Conservation (phyloP, 2,888 invertebrate genomes). For the Noctua fimbriata region DNA sequence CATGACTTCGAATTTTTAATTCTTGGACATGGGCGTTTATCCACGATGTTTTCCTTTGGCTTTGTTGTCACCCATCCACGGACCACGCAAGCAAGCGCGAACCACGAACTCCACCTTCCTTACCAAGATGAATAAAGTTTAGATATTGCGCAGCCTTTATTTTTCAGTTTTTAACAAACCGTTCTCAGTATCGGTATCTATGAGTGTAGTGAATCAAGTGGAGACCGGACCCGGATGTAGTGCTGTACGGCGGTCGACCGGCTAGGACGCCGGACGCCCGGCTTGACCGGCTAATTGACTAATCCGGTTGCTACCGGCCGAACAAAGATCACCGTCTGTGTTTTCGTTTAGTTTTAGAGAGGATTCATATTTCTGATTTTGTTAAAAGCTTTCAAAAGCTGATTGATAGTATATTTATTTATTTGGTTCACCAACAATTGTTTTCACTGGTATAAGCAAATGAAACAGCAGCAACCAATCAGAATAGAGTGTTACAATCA, state of each 20-base stretch:
- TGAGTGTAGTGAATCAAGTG: slow-evolving; percentile 60
- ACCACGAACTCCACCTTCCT: not conserved
- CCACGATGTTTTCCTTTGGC: not conserved
- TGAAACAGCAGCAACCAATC: no score
- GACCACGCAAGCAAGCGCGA: not conserved
- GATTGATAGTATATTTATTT: no score
- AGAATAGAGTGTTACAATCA: no score
- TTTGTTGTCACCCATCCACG: not conserved
- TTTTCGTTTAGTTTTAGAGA: slow-evolving; percentile 13
- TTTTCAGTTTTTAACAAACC: slow-evolving; percentile 19
- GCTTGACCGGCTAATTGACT: slow-evolving; percentile 69
- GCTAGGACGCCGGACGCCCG: slow-evolving; percentile 62
- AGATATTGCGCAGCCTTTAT: not conserved
- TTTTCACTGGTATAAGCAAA: no score
- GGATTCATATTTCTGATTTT: slow-evolving; percentile 29
- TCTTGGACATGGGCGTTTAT: not conserved
- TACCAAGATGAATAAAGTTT: not conserved
- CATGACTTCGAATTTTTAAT: not conserved
- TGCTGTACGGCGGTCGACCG: slow-evolving; percentile 58
- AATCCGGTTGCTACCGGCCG: slow-evolving; percentile 61
- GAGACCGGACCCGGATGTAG: slow-evolving; percentile 64
- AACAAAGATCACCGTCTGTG: slow-evolving; percentile 57
- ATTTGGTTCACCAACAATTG: no score
- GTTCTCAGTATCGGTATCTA: slow-evolving; percentile 33
- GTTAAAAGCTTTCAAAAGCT: not conserved